phyloP scores from a whole-genome alignment of 2,113 vertebrate species.

The Phodopus roborovskii region DNA sequence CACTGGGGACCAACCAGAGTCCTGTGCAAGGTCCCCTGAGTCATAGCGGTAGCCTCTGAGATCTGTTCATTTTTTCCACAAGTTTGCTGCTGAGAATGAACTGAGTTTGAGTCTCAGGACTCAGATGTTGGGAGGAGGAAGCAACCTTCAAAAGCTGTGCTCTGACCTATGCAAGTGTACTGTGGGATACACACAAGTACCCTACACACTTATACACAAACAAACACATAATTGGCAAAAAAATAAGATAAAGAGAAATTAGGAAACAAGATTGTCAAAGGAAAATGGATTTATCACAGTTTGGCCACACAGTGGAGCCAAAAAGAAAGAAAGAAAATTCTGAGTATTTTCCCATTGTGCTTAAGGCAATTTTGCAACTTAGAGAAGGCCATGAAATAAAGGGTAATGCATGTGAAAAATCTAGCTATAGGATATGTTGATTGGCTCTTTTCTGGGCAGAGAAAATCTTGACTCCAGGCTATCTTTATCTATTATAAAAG shows the following conservation, averaged over 20 bases:
- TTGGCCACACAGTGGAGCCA: neutral
- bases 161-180: neutral
- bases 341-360: neutral
- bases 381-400: neutral
- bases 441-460: neutral
- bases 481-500: neutral
- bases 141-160: neutral
- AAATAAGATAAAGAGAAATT: neutral
- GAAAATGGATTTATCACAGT: neutral
- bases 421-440: neutral
- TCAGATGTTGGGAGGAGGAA: neutral
- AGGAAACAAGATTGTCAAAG: neutral
- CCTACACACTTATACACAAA: neutral
- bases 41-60: neutral
- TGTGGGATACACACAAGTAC: neutral
- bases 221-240: neutral
- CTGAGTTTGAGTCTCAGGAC: neutral
- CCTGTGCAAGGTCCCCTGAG: neutral
- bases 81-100: neutral
- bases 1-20: neutral
- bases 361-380: no score
- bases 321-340: neutral
- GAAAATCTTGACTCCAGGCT: neutral
- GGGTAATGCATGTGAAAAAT: neutral
- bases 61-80: neutral